Evolutionary conservation across 92 coral and sea anemone species (phyloP).

Genomic region (Umimayanthus kanabou): DNA sequence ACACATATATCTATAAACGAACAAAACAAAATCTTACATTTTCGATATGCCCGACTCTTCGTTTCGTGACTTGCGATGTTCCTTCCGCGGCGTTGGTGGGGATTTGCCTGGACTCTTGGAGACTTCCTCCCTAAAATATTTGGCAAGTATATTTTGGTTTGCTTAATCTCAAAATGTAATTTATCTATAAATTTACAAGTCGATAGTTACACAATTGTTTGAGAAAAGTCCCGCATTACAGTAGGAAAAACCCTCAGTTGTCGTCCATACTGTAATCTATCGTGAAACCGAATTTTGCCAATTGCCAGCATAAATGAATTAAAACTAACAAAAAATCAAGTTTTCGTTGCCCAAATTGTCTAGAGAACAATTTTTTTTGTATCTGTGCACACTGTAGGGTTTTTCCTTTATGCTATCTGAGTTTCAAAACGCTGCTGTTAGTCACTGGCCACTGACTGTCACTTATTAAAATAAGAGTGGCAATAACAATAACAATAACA

Average conservation of each 20-base stretch:
- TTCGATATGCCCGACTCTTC: constrained; percentile 97
- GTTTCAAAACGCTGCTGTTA: not conserved
- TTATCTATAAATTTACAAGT: no score
- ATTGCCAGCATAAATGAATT: not conserved
- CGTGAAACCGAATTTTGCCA: no score
- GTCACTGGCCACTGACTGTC: no score
- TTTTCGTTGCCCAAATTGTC: not conserved
- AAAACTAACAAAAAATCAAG: not conserved
- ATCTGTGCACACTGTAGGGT: not conserved
- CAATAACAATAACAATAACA: no score
- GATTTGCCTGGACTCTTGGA: constrained; percentile 43
- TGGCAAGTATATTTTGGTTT: not conserved
- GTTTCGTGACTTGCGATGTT: constrained; percentile 50
- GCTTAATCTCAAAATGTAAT: not conserved
- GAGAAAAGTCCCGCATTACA: no score
- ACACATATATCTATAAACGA: not conserved
- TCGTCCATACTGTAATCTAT: not conserved
- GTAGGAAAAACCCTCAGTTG: no score
- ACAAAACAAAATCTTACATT: constrained; percentile 66
- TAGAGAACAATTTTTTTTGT: not conserved
- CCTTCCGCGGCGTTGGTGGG: constrained; percentile 50
- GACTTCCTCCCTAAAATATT: constrained; percentile 57
- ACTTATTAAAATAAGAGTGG: no score
- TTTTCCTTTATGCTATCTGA: not conserved
- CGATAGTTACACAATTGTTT: no score